Percentiles rank a stretch among this genome's conserved stretches.
phyloP scores from a whole-genome alignment of 2,888 invertebrate species.

The Nasonovia ribisnigri region DNA sequence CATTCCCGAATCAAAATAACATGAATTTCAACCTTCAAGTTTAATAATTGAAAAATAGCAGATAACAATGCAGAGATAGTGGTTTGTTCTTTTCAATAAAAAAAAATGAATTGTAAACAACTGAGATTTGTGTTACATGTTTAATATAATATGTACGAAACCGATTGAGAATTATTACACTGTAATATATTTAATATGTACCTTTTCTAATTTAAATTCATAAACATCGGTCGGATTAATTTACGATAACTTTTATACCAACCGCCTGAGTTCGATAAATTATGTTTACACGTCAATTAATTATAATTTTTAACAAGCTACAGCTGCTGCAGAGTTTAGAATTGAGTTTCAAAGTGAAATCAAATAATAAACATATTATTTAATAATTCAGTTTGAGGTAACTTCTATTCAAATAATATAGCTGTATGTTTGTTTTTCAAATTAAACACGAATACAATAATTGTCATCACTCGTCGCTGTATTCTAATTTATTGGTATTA shows the following conservation, averaged over 20 bases:
- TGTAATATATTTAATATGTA: not conserved
- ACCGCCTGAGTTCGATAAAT: not conserved
- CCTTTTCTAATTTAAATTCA: not conserved
- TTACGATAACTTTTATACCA: not conserved
- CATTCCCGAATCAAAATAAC: not conserved
- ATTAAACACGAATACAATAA: not conserved
- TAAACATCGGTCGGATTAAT: not conserved
- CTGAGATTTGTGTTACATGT: not conserved
- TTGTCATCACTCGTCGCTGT: not conserved
- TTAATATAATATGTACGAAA: not conserved
- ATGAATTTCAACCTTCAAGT: conserved; percentile 5
- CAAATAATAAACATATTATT: not conserved
- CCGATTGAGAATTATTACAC: not conserved
- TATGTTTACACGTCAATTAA: not conserved
- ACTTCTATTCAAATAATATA: not conserved
- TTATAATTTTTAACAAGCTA: not conserved
- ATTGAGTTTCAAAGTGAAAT: not conserved
- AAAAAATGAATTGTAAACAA: not conserved
- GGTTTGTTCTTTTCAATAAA: not conserved
- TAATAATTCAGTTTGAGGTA: not conserved
- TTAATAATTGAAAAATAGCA: not conserved
- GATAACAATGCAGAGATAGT: not conserved
- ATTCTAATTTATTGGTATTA: not conserved
- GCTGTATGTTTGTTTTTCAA: not conserved
- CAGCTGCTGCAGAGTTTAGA: not conserved